Evolutionary conservation across 1,140 invertebrate genomes (phyloP).

Genomic region (Archegozetes longisetosus): DNA sequence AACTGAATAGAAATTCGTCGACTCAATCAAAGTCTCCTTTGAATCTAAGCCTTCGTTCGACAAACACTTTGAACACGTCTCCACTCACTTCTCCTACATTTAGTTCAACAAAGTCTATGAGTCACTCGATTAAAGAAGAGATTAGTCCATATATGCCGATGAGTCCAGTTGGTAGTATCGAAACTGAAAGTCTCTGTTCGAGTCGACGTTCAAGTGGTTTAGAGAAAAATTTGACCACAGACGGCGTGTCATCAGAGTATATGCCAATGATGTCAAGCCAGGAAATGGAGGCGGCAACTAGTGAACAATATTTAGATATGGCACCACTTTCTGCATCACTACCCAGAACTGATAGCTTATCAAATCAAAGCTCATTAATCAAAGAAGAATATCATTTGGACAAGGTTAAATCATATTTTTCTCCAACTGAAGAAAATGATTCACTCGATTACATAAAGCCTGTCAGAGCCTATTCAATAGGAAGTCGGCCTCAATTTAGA

Average conservation of each 20-base stretch:
- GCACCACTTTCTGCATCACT: constrained; percentile 18
- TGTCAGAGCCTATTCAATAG: constrained; percentile 21
- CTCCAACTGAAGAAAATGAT: constrained; percentile 13
- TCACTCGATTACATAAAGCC: constrained; percentile 19
- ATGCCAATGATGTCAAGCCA: neutral
- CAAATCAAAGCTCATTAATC: neutral
- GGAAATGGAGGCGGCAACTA: neutral
- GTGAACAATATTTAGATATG: constrained; percentile 20
- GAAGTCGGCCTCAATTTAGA: constrained; percentile 18
- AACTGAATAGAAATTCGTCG: neutral
- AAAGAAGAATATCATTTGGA: constrained; percentile 2
- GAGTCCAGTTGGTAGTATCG: constrained; percentile 8
- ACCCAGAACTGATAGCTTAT: constrained; percentile 11
- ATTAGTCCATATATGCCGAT: constrained; percentile 17
- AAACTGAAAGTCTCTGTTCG: neutral
- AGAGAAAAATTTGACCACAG: neutral
- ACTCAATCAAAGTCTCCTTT: neutral
- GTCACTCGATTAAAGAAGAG: neutral
- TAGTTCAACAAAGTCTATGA: neutral
- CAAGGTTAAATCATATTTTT: constrained; percentile 20
- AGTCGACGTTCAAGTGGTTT: constrained; percentile 1
- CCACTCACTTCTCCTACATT: neutral
- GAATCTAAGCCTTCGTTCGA: neutral
- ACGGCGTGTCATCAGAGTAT: neutral
- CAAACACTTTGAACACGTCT: neutral